Evolutionary conservation across 2,113 vertebrate species (phyloP), one percentile per base, ranked within the genome.

Genomic region (Oriolus oriolus): DNA sequence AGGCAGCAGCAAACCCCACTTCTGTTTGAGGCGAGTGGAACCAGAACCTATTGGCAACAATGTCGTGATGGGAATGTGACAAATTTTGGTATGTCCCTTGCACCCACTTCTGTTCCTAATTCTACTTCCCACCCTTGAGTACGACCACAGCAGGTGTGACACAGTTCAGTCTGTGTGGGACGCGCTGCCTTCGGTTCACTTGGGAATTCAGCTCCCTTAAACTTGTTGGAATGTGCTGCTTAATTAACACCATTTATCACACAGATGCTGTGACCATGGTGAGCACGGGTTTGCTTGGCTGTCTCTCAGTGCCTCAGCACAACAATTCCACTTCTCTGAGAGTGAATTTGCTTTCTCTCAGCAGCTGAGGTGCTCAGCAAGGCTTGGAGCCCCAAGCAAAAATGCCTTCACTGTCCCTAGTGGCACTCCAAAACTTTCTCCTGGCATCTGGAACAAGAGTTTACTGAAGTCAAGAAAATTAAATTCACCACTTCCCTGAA

Each of bases 81-180:
- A 39, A 35, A 54, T 7, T 78, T 23, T 49, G 53, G 15, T 16
- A 5, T 3, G 26, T 42, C 14, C 13, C 44, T 27, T 56, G 64
- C 66, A 44, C n/a, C 26, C 59, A 28, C 71, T 69, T 68, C 57
- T 90, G 53, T 17, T 85, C n/a, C 70, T 56, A 28, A 54, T 56
- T 41, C 49, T 35, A 4, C 31, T 28, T 73, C 68, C 5, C 63
- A 14, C 3, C 49, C 83, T 64, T 0, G 7, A 42, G 33, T 7
- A 6, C 0, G 6, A 19, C 12, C 44, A 5, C n/a, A 13, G 69
- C 4, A 10, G 0, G 1, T 8, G 39, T 26, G 14, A 13, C 63
- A 11, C 15, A 7, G 35, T 0, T 56, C 49, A 2, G 68, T 3
- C 37, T 22, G 42, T 4, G 6, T 27, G 65, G 19, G 39, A 52